Evolutionary conservation across 2,888 invertebrate species (phyloP), one percentile per base, ranked within the genome.

Genomic region (Drosophila aldrichi): DNA sequence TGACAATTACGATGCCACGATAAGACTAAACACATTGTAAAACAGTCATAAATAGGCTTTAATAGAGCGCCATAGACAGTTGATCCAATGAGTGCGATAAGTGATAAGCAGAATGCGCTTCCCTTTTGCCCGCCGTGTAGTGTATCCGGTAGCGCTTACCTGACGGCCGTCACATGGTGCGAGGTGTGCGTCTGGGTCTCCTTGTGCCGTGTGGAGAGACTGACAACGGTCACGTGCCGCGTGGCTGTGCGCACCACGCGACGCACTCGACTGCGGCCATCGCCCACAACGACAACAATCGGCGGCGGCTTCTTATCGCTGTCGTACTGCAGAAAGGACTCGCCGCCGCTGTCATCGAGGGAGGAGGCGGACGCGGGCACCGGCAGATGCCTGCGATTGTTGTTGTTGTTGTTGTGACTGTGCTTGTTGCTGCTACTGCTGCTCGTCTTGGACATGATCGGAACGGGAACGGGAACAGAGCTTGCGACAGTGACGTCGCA

Each of bases 131-230:
- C 20, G n/a, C 10, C 1, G 38, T 6, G 10, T 46, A 40, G 38
- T 6, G 10, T 46, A 40, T 38, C n/a, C 55, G 43, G 51, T 54
- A 38, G 46, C 62, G 74, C 92, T 92, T 92, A 93, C 93, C 93
- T 93, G 86, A 93, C 93, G 72, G 93, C 93, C 68, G 93, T 93
- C 82, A 93, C 93, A 90, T 93, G 93, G 82, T 93, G 93, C 69
- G 92, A 93, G 69, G 93, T 93, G 77, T 92, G 92, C 36, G 93
- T 93, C 77, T 92, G 92, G 32, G 93, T 92, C 80, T 93, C 93
- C 86, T 92, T 93, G 82, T 93, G 92, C 48, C 93, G 89, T n/a
- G 93, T 92, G 58, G 93, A 93, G 65, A 93, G 92, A 76, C 93
- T 93, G 67, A 93, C 93, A 63, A 93, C 93, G 38, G 93, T 93